Evolutionary conservation across 1,140 invertebrate genomes (phyloP).

Genomic region (Musca domestica): DNA sequence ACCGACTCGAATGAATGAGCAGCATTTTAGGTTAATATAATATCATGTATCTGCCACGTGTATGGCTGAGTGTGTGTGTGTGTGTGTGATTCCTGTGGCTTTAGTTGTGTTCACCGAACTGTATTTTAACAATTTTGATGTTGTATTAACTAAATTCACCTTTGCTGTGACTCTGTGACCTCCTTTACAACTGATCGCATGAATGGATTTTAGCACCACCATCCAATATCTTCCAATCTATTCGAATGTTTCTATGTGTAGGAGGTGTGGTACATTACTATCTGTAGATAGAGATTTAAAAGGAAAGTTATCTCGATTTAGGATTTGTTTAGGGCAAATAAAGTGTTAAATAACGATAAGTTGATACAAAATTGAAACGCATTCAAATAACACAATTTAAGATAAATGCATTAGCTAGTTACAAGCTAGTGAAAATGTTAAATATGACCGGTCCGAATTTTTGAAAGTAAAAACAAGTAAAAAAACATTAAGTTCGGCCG

Average conservation of each 20-base stretch:
- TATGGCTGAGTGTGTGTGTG: too few species aligned
- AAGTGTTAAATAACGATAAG: slow-evolving; percentile 14
- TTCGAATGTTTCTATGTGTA: too few species aligned
- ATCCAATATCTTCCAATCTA: slow-evolving; percentile 1
- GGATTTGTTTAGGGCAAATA: slow-evolving; percentile 13
- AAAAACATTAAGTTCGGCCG: too few species aligned
- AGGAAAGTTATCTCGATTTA: background rate
- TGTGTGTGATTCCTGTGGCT: background rate
- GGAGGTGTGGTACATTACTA: too few species aligned
- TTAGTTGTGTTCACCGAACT: slow-evolving; percentile 5
- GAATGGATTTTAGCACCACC: slow-evolving; percentile 13
- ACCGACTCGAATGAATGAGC: too few species aligned
- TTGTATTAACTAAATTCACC: slow-evolving; percentile 15
- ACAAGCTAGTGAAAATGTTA: too few species aligned
- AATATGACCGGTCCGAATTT: too few species aligned
- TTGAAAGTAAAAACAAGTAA: too few species aligned
- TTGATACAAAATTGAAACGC: background rate
- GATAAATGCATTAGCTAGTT: too few species aligned
- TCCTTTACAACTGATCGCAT: slow-evolving; percentile 12
- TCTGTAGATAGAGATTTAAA: too few species aligned
- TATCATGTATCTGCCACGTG: background rate
- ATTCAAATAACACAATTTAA: slow-evolving; percentile 1
- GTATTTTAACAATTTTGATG: slow-evolving; percentile 13
- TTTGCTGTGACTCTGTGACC: slow-evolving; percentile 13
- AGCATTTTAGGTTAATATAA: too few species aligned